Percentiles rank a stretch among this genome's conserved stretches.
Conservation (phyloP, 2,113 vertebrate species). For the Zapornia atra region DNA sequence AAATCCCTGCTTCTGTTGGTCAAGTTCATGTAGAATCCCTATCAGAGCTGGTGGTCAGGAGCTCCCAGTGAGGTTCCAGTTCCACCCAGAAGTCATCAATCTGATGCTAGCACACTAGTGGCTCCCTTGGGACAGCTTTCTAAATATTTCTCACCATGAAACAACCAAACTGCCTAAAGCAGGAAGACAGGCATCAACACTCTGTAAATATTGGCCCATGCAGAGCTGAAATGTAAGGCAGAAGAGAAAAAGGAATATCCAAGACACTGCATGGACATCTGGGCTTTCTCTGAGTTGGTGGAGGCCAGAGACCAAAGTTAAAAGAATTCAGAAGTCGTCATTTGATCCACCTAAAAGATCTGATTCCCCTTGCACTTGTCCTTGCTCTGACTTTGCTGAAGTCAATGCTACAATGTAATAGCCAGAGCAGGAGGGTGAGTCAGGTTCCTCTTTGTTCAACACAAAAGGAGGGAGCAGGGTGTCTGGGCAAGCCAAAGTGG, state of each 20-base stretch:
- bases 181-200: not conserved
- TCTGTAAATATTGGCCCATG: not conserved
- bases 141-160: not conserved
- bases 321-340: not conserved
- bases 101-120: accelerated
- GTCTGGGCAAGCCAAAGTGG: not conserved
- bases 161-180: not conserved
- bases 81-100: not conserved
- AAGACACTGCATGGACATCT: not conserved
- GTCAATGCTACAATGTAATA: not conserved
- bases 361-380: not conserved
- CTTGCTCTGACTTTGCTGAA: not conserved
- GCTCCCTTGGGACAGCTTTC: not conserved
- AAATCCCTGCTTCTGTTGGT: not conserved
- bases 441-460: not conserved
- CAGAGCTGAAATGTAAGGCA: not conserved
- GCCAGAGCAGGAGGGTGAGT: not conserved
- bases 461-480: not conserved
- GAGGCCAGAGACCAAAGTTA: not conserved
- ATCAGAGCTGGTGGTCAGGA: not conserved
- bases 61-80: not conserved
- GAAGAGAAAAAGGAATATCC: not conserved
- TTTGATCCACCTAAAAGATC: not conserved
- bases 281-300: not conserved
- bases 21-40: not conserved